Percentiles rank a stretch among this genome's conserved stretches.
Evolutionary conservation across 1,140 invertebrate species (phyloP).

Genomic region (Drosophila tristis): DNA sequence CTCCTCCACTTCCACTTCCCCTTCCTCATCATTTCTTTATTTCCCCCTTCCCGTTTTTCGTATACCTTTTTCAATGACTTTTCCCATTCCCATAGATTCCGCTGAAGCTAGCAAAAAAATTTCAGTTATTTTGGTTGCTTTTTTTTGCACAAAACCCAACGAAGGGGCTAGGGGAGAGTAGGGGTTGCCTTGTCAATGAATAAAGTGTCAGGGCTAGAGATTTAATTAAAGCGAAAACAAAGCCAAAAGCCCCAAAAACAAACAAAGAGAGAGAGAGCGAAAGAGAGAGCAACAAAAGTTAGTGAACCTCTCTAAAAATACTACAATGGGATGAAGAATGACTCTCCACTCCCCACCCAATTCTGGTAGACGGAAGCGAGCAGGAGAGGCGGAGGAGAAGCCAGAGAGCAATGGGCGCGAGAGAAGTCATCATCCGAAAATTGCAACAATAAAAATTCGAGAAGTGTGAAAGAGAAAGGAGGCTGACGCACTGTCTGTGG

Average conservation of each 20-base stretch:
- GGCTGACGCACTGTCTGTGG: slow-evolving; percentile 1
- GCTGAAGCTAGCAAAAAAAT: slow-evolving; percentile 62
- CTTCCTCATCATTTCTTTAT: too few species aligned
- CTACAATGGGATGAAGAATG: slow-evolving; percentile 40
- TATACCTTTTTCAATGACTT: slow-evolving; percentile 43
- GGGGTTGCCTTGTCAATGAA: slow-evolving; percentile 78
- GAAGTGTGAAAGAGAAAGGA: slow-evolving; percentile 38
- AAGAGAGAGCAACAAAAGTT: slow-evolving; percentile 29
- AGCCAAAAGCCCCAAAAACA: slow-evolving; percentile 22
- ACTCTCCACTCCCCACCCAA: too few species aligned
- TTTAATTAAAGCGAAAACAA: slow-evolving; percentile 67
- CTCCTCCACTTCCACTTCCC: not conserved
- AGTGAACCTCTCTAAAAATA: slow-evolving; percentile 52
- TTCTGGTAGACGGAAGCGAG: too few species aligned
- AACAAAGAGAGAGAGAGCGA: not conserved
- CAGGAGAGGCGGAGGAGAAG: not conserved
- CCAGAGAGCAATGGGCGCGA: not conserved
- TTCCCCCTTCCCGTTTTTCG: not conserved
- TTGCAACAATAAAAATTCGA: slow-evolving; percentile 17
- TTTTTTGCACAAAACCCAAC: slow-evolving; percentile 45
- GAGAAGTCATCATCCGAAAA: not conserved
- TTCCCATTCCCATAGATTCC: slow-evolving; percentile 48
- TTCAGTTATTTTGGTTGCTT: slow-evolving; percentile 18
- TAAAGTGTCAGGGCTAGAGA: slow-evolving; percentile 80
- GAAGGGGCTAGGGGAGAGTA: slow-evolving; percentile 2